These are phyloP conservation scores for Nasalis larvatus DNA, from an alignment of 2,113 vertebrate species.

Conservation along the genomic window DNA sequence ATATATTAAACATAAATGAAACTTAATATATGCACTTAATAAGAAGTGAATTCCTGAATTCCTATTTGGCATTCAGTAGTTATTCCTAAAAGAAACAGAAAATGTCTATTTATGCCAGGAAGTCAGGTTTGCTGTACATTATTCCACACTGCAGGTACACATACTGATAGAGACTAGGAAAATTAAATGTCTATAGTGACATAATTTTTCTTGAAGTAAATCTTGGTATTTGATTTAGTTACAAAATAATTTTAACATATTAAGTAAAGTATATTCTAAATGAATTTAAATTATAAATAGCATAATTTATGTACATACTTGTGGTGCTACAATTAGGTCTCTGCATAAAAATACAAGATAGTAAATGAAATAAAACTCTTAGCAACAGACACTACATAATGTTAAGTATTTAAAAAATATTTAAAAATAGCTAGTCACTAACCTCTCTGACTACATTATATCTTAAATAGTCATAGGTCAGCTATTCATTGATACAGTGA, in stretches of 20 bases:
- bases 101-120: slow-evolving; percentile 81
- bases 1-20: slow-evolving; percentile 85
- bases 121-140: slow-evolving; percentile 79
- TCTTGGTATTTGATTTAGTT: slow-evolving; percentile 83
- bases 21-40: slow-evolving; percentile 77
- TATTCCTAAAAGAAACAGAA: slow-evolving; percentile 83
- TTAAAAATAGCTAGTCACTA: slow-evolving; percentile 61
- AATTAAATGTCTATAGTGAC: slow-evolving; percentile 82
- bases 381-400: slow-evolving; percentile 73
- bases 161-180: slow-evolving; percentile 83
- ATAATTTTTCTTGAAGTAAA: slow-evolving; percentile 67
- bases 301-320: no score
- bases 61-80: slow-evolving; percentile 78
- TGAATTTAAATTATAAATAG: slow-evolving; percentile 80
- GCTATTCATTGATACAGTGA: slow-evolving; percentile 81
- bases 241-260: slow-evolving; percentile 85
- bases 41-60: slow-evolving; percentile 71
- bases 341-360: slow-evolving; percentile 34
- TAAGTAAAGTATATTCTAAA: slow-evolving; percentile 86
- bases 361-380: not conserved
- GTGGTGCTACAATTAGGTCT: not conserved
- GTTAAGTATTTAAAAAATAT: slow-evolving; percentile 68
- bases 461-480: slow-evolving; percentile 80
- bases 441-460: slow-evolving; percentile 79
- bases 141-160: slow-evolving; percentile 74